Evolutionary conservation across 2,113 vertebrate genomes (phyloP), one percentile per base, ranked within the genome.

Genomic region (Indicator maculatus): DNA sequence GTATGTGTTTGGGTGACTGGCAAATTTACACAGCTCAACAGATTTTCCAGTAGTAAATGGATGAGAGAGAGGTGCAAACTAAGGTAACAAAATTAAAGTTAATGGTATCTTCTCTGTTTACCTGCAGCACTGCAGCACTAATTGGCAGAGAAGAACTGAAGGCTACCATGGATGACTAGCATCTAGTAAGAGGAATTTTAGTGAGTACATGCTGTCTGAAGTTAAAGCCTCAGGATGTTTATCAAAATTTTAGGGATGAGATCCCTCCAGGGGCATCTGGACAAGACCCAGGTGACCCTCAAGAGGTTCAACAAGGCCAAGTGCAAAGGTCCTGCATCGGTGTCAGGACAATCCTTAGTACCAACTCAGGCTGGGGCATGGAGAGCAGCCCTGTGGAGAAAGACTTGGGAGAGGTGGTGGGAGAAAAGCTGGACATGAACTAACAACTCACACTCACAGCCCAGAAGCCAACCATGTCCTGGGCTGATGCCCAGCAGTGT

Each of bases 91-190:
- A 89, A 70, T 36, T 61, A 84, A 85, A 82, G 50, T 39, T 38
- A 59, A 52, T 2, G 11, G 27, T 38, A 38, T 52, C 66, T 58
- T 27, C 73, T 72, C 50, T 88, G 59, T 79, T 92, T 93, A 16
- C 85, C 76, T 66, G n/a, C n/a, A n/a, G 59, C 44, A 16, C 31
- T 31, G 76, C 47, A 65, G 66, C 58, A 30, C 76, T 72, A 78
- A 92, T 55, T 67, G 63, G 79, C 61, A 93, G 91, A 56, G 83
- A 67, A 72, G 61, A 93, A 86, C 50, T 78, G 85, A 93, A 86
- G 64, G 72, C 55, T 81, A 88, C 95, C 69, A 88, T 58, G 47
- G 88, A 60, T 86, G 82, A 86, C 31, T 88, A 90, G 85, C 36
- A 84, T 36, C 15, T 0, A 74, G 58, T 53, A 33, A 81, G 88